Evolutionary conservation across 1,140 invertebrate species (phyloP), one percentile per base, ranked within the genome.

Genomic region (Drosophila orosa): DNA sequence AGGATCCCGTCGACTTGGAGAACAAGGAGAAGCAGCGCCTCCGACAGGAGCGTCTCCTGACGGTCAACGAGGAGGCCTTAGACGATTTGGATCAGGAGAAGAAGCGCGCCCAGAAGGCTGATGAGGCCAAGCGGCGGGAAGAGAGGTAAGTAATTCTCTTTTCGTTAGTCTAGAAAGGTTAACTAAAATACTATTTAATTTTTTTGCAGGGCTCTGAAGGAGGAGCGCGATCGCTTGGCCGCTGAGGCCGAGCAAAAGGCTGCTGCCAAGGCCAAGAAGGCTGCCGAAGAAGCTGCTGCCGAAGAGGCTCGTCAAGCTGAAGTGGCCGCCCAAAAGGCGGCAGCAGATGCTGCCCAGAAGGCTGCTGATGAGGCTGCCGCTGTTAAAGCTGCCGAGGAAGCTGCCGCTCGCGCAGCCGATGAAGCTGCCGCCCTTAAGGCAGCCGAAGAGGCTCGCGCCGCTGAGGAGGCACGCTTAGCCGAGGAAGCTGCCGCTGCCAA

Each of bases 121-220:
- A 94, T 71, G 94, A 94, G 90, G 93, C 92, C 50, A 94, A 93
- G 60, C 92, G 93, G 76, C 93, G 93, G n/a, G 93, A 94, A 89
- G 94, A 95, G 80, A 94, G 93, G 94, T 95, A 90, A 91, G 91
- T 87, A 8, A 1, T 33, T 7, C 27, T 6, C 19, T 0, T 52
- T 8, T 10, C 4, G 8, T 1, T 6, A 9, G 22, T 22, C 1
- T 9, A n/a, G 12, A 19, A 2, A 17, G 19, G 3, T 7, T 9
- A 17, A 24, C 15, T 9, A 10, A 19, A 19, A 5, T 12, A 1
- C 3, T 1, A 10, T 1, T n/a, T n/a, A n/a, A 1, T 17, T n/a
- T 17, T 45, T 19, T 45, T 33, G 10, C 8, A 86, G 79, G 31
- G 75, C 71, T 24, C 59, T 78, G 13, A 69, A 67, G 47, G 83